Evolutionary conservation across 2,113 vertebrate species (phyloP).

Genomic region (Gavia stellata): DNA sequence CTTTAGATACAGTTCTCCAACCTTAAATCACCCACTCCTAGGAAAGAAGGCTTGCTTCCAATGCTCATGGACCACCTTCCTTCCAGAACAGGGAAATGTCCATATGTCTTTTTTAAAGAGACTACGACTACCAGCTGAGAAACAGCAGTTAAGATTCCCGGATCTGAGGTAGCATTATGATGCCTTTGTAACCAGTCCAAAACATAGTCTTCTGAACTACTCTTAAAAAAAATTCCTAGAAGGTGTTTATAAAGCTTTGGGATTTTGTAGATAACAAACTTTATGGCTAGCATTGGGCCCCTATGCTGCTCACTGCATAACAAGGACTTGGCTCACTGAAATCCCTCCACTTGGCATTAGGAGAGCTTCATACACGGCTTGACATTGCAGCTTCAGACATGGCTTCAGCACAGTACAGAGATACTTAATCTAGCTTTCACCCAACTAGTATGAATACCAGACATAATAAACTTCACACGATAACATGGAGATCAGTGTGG

Average conservation of each 20-base stretch:
- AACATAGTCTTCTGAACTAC: neutral
- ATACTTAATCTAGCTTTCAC: neutral
- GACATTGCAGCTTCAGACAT: neutral
- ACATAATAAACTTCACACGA: neutral
- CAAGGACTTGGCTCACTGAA: neutral
- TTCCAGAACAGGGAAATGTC: neutral
- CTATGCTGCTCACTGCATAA: neutral
- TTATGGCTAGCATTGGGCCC: neutral
- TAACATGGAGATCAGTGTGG: neutral
- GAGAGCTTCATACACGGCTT: neutral
- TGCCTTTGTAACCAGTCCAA: neutral
- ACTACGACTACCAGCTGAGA: neutral
- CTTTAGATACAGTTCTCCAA: neutral
- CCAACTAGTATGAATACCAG: neutral
- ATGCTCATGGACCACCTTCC: neutral
- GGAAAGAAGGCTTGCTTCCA: neutral
- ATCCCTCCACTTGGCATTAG: neutral
- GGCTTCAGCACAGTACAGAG: neutral
- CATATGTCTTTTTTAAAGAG: neutral
- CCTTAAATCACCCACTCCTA: neutral
- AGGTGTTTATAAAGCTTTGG: neutral
- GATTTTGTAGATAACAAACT: neutral
- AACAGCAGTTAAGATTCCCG: neutral
- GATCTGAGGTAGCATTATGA: neutral
- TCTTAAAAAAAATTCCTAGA: neutral